A percentile compares a stretch with the other conserved stretches of the same genome.
These are phyloP conservation scores for Denticeps clupeoides DNA, from an alignment of 2,797 vertebrate species.

Conservation along the genomic window DNA sequence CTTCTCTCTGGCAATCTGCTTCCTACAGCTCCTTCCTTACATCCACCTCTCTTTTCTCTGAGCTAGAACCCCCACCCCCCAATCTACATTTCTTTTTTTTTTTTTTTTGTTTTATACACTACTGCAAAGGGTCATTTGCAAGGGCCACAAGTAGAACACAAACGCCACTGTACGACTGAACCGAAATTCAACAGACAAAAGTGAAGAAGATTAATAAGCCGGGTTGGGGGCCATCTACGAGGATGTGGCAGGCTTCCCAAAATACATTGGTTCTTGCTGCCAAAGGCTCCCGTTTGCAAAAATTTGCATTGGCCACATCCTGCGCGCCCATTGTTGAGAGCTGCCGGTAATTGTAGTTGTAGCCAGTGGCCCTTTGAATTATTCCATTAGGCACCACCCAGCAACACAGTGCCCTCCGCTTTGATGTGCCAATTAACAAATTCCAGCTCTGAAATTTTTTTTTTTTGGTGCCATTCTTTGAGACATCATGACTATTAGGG, in stretches of 20 bases:
- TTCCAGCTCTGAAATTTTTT: conserved; percentile 37
- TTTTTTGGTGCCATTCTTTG: conserved; percentile 39
- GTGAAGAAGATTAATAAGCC: no score
- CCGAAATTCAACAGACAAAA: conserved; percentile 22
- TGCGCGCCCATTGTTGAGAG: conserved; percentile 22
- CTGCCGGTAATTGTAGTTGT: conserved; percentile 1
- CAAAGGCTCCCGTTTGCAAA: conserved; percentile 39
- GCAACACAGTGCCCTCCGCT: conserved; percentile 35
- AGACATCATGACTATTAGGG: conserved; percentile 30
- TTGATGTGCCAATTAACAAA: conserved; percentile 52
- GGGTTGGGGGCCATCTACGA: no score
- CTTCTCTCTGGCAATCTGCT: conserved; percentile 52
- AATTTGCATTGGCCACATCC: conserved; percentile 15
- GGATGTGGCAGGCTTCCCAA: conserved; percentile 12
- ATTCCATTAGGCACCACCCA: conserved; percentile 44
- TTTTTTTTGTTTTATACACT: no score
- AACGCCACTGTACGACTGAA: no score
- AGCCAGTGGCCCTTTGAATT: conserved; percentile 34
- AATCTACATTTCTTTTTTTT: conserved; percentile 18
- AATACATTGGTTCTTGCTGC: conserved; percentile 18
- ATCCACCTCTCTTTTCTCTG: conserved; percentile 26
- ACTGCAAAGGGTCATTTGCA: no score
- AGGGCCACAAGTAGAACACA: not conserved
- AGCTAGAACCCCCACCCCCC: conserved; percentile 25
- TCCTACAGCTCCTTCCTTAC: conserved; percentile 62